Conservation (phyloP, 2,797 vertebrate species). For the Coracias cyanogaster region DNA sequence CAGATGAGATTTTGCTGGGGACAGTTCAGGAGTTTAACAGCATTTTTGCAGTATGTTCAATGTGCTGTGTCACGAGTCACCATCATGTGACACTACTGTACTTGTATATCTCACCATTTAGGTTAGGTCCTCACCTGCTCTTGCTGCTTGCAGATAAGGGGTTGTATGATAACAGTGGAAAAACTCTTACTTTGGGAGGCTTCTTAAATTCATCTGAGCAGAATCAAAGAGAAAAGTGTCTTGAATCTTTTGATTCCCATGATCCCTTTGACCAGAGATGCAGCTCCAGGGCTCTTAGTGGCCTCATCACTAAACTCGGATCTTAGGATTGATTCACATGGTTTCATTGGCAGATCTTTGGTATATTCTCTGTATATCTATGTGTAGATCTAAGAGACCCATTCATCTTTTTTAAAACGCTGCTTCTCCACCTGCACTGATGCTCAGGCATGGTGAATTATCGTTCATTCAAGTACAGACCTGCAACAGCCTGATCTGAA, state of each 20-base stretch:
- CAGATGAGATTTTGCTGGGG: not conserved
- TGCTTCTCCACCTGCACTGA: not conserved
- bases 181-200: not conserved
- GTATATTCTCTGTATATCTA: not conserved
- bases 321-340: not conserved
- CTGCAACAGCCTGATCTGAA: not conserved
- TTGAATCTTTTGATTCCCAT: not conserved
- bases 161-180: not conserved
- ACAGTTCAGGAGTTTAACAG: not conserved
- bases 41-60: not conserved
- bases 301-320: not conserved
- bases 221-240: not conserved
- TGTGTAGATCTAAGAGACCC: not conserved
- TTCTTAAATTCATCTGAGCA: not conserved
- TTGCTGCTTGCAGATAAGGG: not conserved
- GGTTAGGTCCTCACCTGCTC: not conserved
- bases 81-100: not conserved
- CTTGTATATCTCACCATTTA: not conserved
- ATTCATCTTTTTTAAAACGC: not conserved
- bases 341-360: not conserved
- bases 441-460: not conserved
- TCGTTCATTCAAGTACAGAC: not conserved
- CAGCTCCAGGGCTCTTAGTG: not conserved
- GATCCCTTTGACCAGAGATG: not conserved
- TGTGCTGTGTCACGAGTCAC: fast-evolving